Evolutionary conservation across 2,113 vertebrate species (phyloP).

Genomic region (Meles meles): DNA sequence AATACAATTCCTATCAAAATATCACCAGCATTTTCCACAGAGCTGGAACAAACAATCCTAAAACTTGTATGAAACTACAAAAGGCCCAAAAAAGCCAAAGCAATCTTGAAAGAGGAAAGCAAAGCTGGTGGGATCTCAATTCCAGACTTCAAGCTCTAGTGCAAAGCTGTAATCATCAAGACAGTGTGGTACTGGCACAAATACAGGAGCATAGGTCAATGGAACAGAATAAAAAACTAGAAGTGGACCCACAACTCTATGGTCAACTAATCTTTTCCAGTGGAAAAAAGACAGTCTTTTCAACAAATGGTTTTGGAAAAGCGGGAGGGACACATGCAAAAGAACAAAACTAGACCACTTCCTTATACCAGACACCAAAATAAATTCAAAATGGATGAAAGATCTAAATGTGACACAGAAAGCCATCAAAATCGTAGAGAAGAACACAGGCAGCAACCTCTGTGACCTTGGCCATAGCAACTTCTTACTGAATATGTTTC

Average conservation of each 20-base stretch:
- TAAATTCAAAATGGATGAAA: not conserved
- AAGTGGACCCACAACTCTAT: not conserved
- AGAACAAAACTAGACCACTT: not conserved
- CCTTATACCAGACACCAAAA: not conserved
- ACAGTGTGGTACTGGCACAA: not conserved
- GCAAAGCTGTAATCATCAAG: not conserved
- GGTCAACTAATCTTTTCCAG: not conserved
- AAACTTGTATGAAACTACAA: not conserved
- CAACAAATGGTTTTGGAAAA: not conserved
- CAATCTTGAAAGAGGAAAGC: not conserved
- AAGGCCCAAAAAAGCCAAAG: not conserved
- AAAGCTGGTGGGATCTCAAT: not conserved
- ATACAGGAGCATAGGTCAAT: not conserved
- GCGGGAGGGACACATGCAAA: not conserved
- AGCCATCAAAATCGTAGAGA: not conserved
- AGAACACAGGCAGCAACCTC: not conserved
- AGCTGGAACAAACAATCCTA: not conserved
- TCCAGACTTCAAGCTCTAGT: not conserved
- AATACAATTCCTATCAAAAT: not conserved
- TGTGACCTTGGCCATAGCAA: not conserved
- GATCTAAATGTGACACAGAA: not conserved
- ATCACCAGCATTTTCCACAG: not conserved
- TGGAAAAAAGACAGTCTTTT: not conserved
- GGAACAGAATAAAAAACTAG: not conserved
- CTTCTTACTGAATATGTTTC: not conserved